Conservation (phyloP, 2,797 vertebrate genomes). For the Holocentrus rufus region DNA sequence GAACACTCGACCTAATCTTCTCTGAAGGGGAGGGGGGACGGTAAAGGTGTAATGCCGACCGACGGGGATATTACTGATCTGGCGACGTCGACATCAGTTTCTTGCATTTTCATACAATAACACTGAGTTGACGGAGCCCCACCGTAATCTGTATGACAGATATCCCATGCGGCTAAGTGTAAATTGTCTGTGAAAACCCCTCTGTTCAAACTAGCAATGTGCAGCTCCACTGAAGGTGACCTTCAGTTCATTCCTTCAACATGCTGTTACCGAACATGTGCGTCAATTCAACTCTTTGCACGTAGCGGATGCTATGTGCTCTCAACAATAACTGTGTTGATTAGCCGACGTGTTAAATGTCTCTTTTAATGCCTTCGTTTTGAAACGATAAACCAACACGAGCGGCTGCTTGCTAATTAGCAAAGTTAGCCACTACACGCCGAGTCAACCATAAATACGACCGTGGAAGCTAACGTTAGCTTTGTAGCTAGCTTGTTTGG, state of each 20-base stretch:
- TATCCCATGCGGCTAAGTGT: accelerated
- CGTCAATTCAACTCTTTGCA: constrained; percentile 25
- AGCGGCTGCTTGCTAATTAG: constrained; percentile 30
- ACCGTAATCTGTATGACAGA: accelerated
- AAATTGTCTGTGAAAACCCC: constrained; percentile 1
- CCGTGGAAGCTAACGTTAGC: constrained; percentile 55
- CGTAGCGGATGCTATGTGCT: background rate
- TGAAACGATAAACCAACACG: background rate
- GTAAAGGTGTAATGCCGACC: no score
- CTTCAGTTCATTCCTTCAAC: constrained; percentile 80
- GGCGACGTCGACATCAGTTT: background rate
- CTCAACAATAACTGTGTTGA: background rate
- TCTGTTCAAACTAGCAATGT: constrained; percentile 47
- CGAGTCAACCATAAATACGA: background rate
- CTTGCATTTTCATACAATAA: accelerated
- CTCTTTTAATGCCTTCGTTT: no score
- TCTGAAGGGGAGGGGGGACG: background rate
- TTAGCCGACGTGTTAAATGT: background rate
- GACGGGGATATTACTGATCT: background rate
- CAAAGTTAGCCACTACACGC: constrained; percentile 12
- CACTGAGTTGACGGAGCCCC: accelerated
- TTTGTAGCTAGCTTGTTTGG: constrained; percentile 45
- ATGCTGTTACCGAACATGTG: constrained; percentile 76
- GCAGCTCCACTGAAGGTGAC: constrained; percentile 86
- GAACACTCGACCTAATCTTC: constrained; percentile 44